Percentiles rank a stretch among this genome's conserved stretches.
Conservation (phyloP, 2,797 vertebrate species). For the Sebastes miniatus region DNA sequence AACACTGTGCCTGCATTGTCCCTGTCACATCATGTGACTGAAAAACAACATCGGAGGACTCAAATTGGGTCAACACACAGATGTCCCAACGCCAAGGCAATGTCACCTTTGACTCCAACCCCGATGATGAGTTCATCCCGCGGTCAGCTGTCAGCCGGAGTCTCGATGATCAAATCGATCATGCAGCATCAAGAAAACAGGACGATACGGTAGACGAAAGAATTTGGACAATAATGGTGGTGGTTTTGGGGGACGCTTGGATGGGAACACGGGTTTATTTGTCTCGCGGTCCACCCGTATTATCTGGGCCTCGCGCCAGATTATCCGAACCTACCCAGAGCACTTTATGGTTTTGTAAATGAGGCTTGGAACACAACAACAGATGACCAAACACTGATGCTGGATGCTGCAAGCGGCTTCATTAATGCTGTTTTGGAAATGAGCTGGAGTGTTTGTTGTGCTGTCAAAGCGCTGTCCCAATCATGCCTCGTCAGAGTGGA, state of each 20-base stretch:
- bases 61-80: conserved; percentile 35
- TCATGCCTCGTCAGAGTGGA: background rate
- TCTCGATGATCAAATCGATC: conserved; percentile 10
- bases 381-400: conserved; percentile 6
- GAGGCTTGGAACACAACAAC: conserved; percentile 20
- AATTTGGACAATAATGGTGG: background rate
- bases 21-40: background rate
- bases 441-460: conserved; percentile 10
- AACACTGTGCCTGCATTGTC: background rate
- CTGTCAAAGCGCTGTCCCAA: background rate
- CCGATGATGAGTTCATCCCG: conserved; percentile 25
- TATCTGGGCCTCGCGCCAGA: conserved; percentile 26
- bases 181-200: background rate
- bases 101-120: conserved; percentile 9
- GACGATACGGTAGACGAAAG: background rate
- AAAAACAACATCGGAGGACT: background rate
- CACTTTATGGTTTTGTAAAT: conserved; percentile 30
- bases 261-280: conserved; percentile 45
- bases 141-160: conserved; percentile 34
- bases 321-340: conserved; percentile 12
- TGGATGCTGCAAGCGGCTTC: conserved; percentile 12
- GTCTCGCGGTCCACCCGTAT: background rate
- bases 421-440: conserved; percentile 22
- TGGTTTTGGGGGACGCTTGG: background rate
- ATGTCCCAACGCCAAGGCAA: background rate